A percentile compares a stretch with the other conserved stretches of the same genome.
Conservation (phyloP, 2,113 vertebrate genomes). For the Echinops telfairi region DNA sequence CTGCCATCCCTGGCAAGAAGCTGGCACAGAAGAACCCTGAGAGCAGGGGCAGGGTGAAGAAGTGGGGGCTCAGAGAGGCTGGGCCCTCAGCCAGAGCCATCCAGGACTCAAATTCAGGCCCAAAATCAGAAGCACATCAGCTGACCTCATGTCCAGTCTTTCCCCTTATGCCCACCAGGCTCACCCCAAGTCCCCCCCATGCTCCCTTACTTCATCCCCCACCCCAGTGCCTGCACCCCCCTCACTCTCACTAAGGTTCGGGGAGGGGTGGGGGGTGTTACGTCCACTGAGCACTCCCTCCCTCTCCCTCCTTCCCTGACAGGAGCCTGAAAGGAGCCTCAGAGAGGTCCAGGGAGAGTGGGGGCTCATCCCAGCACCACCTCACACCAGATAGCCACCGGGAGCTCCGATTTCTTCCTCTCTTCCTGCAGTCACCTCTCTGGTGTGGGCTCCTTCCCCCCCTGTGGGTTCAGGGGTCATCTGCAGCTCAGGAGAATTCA, state of each 20-base stretch:
- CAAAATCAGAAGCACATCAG: background rate
- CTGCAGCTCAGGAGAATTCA: too few species aligned
- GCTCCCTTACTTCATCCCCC: background rate
- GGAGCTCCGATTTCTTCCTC: background rate
- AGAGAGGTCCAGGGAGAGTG: too few species aligned
- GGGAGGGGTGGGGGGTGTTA: background rate
- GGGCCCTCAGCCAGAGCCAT: background rate
- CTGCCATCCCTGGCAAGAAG: background rate
- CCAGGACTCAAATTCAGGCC: background rate
- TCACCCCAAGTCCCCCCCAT: background rate
- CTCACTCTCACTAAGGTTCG: rapidly evolving
- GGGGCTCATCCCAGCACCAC: background rate
- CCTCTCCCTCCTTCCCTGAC: background rate
- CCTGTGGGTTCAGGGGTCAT: too few species aligned
- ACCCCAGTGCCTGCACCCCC: background rate
- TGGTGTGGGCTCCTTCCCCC: background rate
- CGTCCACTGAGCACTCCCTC: rapidly evolving
- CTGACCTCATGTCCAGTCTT: background rate
- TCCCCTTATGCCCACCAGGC: background rate
- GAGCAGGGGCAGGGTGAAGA: rapidly evolving
- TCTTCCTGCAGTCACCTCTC: background rate
- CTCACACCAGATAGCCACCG: background rate
- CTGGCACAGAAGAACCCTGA: too few species aligned
- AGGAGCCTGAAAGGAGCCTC: too few species aligned
- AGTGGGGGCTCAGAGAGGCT: background rate